phyloP scores from a whole-genome alignment of 2,888 invertebrate species.

The Melangyna quadrimaculata region DNA sequence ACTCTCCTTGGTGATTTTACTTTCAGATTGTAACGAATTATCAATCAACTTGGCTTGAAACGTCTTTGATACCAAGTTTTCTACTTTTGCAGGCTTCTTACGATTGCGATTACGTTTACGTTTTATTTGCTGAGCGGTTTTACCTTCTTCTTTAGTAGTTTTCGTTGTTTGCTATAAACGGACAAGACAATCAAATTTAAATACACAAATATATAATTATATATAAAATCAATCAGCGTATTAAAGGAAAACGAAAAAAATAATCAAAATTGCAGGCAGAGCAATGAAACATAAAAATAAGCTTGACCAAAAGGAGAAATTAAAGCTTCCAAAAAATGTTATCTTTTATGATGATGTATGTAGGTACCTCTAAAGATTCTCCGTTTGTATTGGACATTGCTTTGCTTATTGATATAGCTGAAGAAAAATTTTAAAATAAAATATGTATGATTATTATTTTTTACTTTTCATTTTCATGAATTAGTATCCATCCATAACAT shows the following conservation, averaged over 20 bases:
- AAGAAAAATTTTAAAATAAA: slow-evolving; percentile 28
- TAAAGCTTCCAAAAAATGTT: slow-evolving; percentile 28
- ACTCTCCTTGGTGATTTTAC: not conserved
- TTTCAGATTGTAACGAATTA: not conserved
- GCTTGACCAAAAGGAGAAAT: slow-evolving; percentile 4
- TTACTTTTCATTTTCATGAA: not conserved
- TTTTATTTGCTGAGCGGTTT: slow-evolving; percentile 36
- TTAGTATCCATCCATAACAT: slow-evolving; percentile 13
- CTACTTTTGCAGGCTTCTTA: slow-evolving; percentile 59
- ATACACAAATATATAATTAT: not conserved
- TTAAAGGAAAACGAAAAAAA: slow-evolving; percentile 5
- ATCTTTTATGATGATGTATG: not conserved
- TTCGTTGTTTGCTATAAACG: not conserved
- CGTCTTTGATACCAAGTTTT: slow-evolving; percentile 70
- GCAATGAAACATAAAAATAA: slow-evolving; percentile 36
- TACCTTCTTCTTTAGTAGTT: slow-evolving; percentile 16
- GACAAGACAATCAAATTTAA: not conserved
- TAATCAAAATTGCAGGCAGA: slow-evolving; percentile 6
- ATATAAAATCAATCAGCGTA: not conserved
- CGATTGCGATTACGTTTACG: slow-evolving; percentile 60
- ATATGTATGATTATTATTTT: slow-evolving; percentile 5
- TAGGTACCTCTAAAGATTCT: slow-evolving; percentile 61
- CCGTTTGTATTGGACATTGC: slow-evolving; percentile 60
- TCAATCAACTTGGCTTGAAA: slow-evolving; percentile 64
- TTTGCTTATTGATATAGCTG: slow-evolving; percentile 49